Percentiles rank a stretch among this genome's conserved stretches.
Conservation (phyloP, 2,113 vertebrate genomes). For the Amblyornis subalaris region DNA sequence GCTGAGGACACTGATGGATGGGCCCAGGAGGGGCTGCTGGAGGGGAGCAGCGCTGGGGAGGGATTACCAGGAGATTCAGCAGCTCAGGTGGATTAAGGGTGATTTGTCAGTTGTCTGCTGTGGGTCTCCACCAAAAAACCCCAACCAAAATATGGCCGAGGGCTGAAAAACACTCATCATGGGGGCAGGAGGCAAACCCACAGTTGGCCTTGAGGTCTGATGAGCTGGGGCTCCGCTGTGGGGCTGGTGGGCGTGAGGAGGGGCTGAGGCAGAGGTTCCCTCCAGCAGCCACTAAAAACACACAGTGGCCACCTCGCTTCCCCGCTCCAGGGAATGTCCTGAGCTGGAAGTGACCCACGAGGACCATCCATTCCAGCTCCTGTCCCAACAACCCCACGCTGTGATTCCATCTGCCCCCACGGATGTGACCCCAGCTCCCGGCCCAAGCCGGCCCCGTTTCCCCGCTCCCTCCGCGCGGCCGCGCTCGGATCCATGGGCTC, state of each 20-base stretch:
- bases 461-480: not conserved
- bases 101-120: not conserved
- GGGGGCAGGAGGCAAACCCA: not conserved
- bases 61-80: not conserved
- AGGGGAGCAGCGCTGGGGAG: not conserved
- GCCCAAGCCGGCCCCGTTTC: fast-evolving
- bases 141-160: not conserved
- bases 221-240: fast-evolving
- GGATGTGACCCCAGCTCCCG: not conserved
- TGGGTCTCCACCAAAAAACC: not conserved
- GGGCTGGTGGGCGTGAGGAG: not conserved
- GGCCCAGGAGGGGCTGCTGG: not conserved
- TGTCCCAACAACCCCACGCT: fast-evolving
- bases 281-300: not conserved
- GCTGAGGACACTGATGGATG: slow-evolving; percentile 1
- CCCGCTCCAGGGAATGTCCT: fast-evolving
- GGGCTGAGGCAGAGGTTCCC: not conserved
- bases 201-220: fast-evolving
- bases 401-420: fast-evolving
- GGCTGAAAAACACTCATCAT: not conserved
- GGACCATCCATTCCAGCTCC: fast-evolving
- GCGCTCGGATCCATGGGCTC: not conserved
- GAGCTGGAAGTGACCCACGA: fast-evolving
- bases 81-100: slow-evolving; percentile 24
- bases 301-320: fast-evolving